Conservation (phyloP, 1,140 invertebrate genomes). For the Ceratina calcarata region DNA sequence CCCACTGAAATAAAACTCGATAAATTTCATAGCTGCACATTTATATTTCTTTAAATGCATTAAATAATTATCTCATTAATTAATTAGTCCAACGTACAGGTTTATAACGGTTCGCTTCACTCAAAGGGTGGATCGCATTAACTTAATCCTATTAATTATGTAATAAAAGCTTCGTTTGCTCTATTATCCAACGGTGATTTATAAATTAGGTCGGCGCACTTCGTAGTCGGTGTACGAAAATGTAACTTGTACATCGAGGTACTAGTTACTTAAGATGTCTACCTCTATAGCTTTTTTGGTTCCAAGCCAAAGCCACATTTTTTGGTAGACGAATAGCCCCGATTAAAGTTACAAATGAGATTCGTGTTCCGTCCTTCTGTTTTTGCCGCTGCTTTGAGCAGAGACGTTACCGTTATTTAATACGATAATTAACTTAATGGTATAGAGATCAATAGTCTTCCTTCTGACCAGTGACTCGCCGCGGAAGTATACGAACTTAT, state of each 20-base stretch:
- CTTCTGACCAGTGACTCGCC: no score
- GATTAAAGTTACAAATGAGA: constrained; percentile 1
- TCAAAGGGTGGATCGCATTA: background rate
- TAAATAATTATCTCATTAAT: no score
- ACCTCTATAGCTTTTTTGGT: background rate
- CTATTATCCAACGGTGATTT: background rate
- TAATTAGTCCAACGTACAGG: no score
- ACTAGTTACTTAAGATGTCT: background rate
- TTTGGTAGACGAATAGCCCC: background rate
- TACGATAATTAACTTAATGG: no score
- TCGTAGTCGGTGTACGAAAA: background rate
- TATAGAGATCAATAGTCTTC: no score
- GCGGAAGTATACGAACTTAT: no score
- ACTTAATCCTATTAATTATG: background rate
- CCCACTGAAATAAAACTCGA: no score
- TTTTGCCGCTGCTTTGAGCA: background rate
- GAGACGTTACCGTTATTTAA: background rate
- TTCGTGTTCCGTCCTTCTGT: background rate
- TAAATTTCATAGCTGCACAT: no score
- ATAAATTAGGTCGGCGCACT: background rate
- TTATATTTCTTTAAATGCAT: no score
- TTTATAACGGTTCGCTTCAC: no score
- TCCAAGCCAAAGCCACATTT: constrained; percentile 4
- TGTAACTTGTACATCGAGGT: background rate
- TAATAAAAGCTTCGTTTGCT: background rate